Evolutionary conservation across 2,888 invertebrate genomes (phyloP).

Genomic region (Gordius sp.): DNA sequence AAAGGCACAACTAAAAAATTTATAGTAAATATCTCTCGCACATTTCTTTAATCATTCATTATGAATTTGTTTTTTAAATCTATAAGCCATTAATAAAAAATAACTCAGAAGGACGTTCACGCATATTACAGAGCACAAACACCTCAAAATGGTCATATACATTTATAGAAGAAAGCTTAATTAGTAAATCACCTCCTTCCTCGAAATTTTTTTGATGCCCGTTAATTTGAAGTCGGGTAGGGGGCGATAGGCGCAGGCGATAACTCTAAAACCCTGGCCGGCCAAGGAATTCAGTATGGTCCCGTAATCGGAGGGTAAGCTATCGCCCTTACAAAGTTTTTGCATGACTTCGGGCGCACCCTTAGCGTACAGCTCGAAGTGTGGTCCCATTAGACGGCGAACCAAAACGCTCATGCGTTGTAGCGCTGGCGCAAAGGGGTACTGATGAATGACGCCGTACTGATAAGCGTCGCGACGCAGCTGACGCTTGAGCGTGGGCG

Average conservation of each 20-base stretch:
- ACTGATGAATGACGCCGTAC: slow-evolving; percentile 32
- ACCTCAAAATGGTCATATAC: no score
- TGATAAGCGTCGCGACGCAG: no score
- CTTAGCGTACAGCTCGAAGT: slow-evolving; percentile 31
- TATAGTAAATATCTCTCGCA: no score
- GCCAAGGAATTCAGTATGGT: slow-evolving; percentile 51
- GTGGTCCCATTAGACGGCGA: slow-evolving; percentile 25
- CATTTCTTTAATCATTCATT: no score
- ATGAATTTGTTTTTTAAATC: no score
- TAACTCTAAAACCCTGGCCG: slow-evolving; percentile 52
- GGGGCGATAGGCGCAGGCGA: slow-evolving; percentile 51
- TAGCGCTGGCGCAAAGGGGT: slow-evolving; percentile 31
- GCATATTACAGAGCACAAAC: no score
- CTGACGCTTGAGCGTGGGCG: no score
- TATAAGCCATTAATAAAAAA: no score
- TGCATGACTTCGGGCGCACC: slow-evolving; percentile 33
- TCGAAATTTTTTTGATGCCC: neutral
- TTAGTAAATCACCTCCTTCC: neutral
- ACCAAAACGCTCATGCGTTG: slow-evolving; percentile 29
- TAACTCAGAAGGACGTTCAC: no score
- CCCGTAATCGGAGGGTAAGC: slow-evolving; percentile 48
- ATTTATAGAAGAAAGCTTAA: no score
- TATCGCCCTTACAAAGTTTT: slow-evolving; percentile 28
- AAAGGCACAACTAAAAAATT: no score
- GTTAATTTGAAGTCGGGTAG: slow-evolving; percentile 28